Percentiles rank a stretch among this genome's conserved stretches.
Conservation (phyloP, 2,888 invertebrate genomes). For the Drosophila kuntzei region DNA sequence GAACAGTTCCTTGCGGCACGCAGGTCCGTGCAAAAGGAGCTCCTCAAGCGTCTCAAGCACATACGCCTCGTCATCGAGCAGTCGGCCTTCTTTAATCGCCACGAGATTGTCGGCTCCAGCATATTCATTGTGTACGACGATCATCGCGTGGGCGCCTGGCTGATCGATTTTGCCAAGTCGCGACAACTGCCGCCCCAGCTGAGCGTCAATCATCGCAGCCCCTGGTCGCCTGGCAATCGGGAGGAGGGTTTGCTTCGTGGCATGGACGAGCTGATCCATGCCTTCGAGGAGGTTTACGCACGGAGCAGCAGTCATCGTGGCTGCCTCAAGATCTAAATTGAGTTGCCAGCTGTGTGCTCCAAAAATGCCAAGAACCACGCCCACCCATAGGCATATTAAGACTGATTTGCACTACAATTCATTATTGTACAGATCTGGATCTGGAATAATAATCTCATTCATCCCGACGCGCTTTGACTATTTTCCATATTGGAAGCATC, state of each 20-base stretch:
- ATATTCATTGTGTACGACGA: slow-evolving; percentile 97
- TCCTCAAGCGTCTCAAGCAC: slow-evolving; percentile 91
- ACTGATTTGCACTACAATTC: slow-evolving; percentile 62
- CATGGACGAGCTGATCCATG: slow-evolving; percentile 95
- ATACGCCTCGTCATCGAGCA: slow-evolving; percentile 92
- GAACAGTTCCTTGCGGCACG: slow-evolving; percentile 90
- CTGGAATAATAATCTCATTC: slow-evolving; percentile 32
- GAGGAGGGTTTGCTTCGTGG: slow-evolving; percentile 98
- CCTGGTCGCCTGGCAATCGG: slow-evolving; percentile 97
- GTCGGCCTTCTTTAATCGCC: slow-evolving; percentile 93
- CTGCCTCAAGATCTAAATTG: slow-evolving; percentile 75
- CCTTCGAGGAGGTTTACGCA: slow-evolving; percentile 86
- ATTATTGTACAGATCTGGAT: slow-evolving; percentile 35
- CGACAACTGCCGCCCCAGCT: slow-evolving; percentile 90
- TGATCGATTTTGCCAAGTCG: slow-evolving; percentile 99
- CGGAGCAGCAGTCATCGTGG: slow-evolving; percentile 74
- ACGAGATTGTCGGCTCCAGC: slow-evolving; percentile 97
- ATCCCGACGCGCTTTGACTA: slow-evolving; percentile 45
- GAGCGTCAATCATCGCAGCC: slow-evolving; percentile 91
- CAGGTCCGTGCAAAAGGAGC: slow-evolving; percentile 88
- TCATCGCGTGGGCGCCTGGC: slow-evolving; percentile 95
- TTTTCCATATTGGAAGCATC: slow-evolving; percentile 76
- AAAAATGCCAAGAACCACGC: slow-evolving; percentile 1
- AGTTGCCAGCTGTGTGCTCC: slow-evolving; percentile 16
- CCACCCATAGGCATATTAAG: slow-evolving; percentile 51